Base-by-base conservation (phyloP, 2,113 vertebrate species). In the Diadophis punctatus region DNA sequence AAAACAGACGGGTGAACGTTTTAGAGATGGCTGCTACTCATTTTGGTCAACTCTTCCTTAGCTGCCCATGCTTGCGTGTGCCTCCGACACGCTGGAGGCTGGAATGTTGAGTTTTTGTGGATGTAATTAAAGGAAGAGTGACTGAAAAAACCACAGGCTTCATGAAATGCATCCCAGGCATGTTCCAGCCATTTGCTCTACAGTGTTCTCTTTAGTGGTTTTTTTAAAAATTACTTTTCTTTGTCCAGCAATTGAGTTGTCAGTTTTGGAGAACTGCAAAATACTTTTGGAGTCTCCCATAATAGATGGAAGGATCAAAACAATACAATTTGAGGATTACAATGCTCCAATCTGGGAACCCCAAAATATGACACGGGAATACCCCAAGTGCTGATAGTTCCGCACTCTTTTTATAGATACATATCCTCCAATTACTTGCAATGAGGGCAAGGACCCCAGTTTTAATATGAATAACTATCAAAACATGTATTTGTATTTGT, bases 211-310 rank as follows among this genome's bases (percentile, higher is more conserved):
- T 51, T 30, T 86, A 92, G 88, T 34, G 92, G n/a, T 90, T 20
- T 94, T 68, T 34, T 16, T 46, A 46, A 46, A 46, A 46, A 93
- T 20, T 92, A 91, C 30, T 46, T 58, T 94, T 84, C 95, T 93
- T 85, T 93, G 93, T 94, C 94, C 53, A 94, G 93, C 94, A 4
- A 55, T 88, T 48, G 0, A 94, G 92, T 89, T 95, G 96, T 95
- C 94, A 94, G 95, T 96, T 95, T 1, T 91, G 55, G 63, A 94
- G 90, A 93, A 95, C 91, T 96, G 96, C 89, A 18, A 88, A 91
- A 23, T 96, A 23, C 90, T 87, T 93, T 3, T 51, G 88, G 94
- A 49, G 91, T 94, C 85, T 91, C 39, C 51, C 52, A 56, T 11
- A 86, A 86, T 34, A 86, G 53, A 60, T n/a, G 12, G 39, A 56